phyloP scores from a whole-genome alignment of 2,888 invertebrate species.

The Operophtera brumata region DNA sequence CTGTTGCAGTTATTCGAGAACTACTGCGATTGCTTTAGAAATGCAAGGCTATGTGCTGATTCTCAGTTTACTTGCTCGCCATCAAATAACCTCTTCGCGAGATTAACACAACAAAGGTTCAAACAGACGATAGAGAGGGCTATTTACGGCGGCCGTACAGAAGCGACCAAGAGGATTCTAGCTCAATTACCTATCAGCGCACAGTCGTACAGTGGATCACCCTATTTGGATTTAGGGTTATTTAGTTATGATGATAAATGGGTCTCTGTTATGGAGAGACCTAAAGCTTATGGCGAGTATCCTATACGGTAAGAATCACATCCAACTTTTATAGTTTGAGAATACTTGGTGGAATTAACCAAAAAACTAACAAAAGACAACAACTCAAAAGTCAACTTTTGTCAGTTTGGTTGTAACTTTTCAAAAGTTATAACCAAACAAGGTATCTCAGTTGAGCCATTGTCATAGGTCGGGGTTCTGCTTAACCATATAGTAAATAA shows the following conservation, averaged over 20 bases:
- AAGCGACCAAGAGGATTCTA: conserved; percentile 93
- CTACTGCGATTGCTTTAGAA: conserved; percentile 95
- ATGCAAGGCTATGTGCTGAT: conserved; percentile 90
- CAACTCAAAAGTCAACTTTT: no score
- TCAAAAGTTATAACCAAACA: no score
- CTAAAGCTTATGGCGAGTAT: conserved; percentile 95
- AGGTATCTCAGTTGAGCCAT: no score
- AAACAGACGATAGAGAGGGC: conserved; percentile 95
- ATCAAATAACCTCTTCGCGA: conserved; percentile 92
- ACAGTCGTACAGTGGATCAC: conserved; percentile 95
- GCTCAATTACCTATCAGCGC: conserved; percentile 96
- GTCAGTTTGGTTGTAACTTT: no score
- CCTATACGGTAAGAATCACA: conserved; percentile 88
- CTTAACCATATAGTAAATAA: no score
- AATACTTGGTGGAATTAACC: no score
- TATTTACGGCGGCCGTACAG: conserved; percentile 92
- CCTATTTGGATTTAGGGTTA: conserved; percentile 93
- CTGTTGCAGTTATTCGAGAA: conserved; percentile 92
- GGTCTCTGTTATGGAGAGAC: conserved; percentile 97
- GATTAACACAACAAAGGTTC: conserved; percentile 85
- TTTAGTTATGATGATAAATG: conserved; percentile 98
- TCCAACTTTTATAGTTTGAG: neutral
- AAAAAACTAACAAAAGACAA: no score
- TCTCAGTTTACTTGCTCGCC: conserved; percentile 95
- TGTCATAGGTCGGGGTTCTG: no score